Evolutionary conservation across 2,797 vertebrate species (phyloP).

Genomic region (Adelosebastes latens): DNA sequence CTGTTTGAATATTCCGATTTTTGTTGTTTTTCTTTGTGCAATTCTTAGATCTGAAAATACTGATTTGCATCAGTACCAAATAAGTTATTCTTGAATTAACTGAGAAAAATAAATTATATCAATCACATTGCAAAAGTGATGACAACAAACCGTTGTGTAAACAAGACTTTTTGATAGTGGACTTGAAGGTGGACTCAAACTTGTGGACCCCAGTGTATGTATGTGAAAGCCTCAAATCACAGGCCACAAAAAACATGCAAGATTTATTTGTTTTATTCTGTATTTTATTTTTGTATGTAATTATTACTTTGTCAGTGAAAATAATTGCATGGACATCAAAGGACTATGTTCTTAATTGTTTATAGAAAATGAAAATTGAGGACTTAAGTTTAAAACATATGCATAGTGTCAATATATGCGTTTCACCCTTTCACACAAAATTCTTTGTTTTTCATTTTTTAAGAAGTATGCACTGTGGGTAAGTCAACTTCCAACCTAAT

Average conservation of each 20-base stretch:
- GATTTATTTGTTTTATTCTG: constrained; percentile 6
- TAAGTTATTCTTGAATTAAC: not conserved
- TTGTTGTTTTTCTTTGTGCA: not conserved
- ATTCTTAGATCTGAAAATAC: not conserved
- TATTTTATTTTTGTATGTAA: constrained; percentile 2
- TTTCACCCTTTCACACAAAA: constrained; percentile 46
- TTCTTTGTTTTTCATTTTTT: constrained; percentile 66
- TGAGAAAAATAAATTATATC: not conserved
- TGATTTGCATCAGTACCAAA: not conserved
- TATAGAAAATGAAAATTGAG: constrained; percentile 19
- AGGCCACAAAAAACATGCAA: constrained; percentile 49
- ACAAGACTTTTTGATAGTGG: constrained; percentile 75
- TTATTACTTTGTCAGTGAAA: constrained; percentile 25
- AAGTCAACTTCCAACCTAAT: constrained; percentile 61
- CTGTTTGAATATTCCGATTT: not conserved
- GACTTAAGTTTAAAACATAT: constrained; percentile 13
- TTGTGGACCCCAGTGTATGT: constrained; percentile 57
- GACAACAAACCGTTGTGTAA: not conserved
- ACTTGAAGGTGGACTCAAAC: constrained; percentile 62
- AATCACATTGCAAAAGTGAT: not conserved
- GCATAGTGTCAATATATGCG: constrained; percentile 36
- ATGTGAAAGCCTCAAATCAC: constrained; percentile 49
- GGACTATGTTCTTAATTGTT: constrained; percentile 53
- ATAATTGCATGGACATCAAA: constrained; percentile 77
- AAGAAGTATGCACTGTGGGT: constrained; percentile 68